phyloP scores from a whole-genome alignment of 2,888 invertebrate species.

The Drosophila rubida region DNA sequence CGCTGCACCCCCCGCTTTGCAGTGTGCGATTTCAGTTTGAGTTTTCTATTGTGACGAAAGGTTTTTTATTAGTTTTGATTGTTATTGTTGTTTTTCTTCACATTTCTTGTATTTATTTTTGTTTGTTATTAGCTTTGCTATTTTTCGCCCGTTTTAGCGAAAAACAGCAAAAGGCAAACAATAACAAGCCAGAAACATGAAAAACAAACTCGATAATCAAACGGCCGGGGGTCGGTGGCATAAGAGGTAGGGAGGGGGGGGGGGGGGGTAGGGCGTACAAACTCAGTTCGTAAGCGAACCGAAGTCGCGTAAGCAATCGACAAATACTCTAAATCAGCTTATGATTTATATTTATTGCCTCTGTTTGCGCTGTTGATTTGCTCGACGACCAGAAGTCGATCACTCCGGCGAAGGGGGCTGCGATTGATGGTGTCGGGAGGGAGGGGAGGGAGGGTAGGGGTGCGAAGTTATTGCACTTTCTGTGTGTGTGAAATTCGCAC shows the following conservation, averaged over 20 bases:
- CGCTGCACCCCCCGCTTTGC: constrained; percentile 4
- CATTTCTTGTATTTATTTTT: constrained; percentile 11
- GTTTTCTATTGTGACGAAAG: constrained; percentile 7
- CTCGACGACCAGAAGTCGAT: not conserved
- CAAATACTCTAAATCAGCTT: constrained; percentile 50
- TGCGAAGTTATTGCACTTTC: constrained; percentile 9
- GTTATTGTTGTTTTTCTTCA: not conserved
- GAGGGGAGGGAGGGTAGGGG: not conserved
- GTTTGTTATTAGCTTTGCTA: constrained; percentile 25
- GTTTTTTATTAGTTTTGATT: not conserved
- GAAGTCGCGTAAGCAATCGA: constrained; percentile 16
- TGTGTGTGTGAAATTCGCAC: constrained; percentile 38
- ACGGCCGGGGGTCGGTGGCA: too few species aligned
- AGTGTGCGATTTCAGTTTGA: constrained; percentile 46
- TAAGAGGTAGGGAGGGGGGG: not conserved
- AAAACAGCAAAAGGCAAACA: constrained; percentile 72
- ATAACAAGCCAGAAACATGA: constrained; percentile 20
- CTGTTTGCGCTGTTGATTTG: constrained; percentile 25
- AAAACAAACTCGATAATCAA: constrained; percentile 34
- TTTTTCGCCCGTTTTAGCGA: constrained; percentile 55
- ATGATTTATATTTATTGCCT: constrained; percentile 54
- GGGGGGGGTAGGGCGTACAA: not conserved
- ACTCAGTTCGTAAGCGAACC: constrained; percentile 2
- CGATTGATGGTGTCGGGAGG: not conserved
- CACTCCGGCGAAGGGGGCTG: too few species aligned